These are phyloP conservation scores for Acanthiza pusilla DNA, from an alignment of 2,797 vertebrate species.

Conservation along the genomic window DNA sequence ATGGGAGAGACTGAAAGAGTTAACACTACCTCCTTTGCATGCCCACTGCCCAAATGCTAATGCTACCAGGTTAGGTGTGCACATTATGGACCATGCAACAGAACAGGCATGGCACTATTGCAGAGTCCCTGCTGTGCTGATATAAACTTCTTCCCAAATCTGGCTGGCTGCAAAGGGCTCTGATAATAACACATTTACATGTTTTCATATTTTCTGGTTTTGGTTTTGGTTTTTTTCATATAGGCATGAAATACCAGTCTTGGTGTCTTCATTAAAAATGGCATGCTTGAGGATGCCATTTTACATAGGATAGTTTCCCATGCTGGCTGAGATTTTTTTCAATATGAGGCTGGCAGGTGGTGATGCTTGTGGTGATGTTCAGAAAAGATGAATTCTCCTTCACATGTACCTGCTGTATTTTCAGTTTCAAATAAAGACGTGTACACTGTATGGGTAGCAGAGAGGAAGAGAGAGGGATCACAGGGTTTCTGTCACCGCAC, in stretches of 20 bases:
- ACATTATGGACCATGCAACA: background rate
- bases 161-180: background rate
- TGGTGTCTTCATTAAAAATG: background rate
- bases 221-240: background rate
- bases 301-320: background rate
- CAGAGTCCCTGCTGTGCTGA: background rate
- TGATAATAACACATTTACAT: background rate
- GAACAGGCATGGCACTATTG: background rate
- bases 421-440: background rate
- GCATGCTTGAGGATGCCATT: background rate
- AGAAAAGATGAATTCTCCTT: background rate
- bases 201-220: background rate
- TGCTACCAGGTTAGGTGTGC: no score
- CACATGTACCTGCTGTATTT: background rate
- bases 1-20: background rate
- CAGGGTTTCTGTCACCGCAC: background rate
- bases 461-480: background rate
- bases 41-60: background rate
- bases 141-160: background rate
- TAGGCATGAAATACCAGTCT: background rate
- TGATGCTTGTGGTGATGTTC: background rate
- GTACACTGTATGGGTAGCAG: background rate
- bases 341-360: background rate
- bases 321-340: background rate
- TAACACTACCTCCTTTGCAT: background rate